These are phyloP conservation scores for Morinoia aosen DNA, from an alignment of 2,888 invertebrate species.

Conservation along the genomic window DNA sequence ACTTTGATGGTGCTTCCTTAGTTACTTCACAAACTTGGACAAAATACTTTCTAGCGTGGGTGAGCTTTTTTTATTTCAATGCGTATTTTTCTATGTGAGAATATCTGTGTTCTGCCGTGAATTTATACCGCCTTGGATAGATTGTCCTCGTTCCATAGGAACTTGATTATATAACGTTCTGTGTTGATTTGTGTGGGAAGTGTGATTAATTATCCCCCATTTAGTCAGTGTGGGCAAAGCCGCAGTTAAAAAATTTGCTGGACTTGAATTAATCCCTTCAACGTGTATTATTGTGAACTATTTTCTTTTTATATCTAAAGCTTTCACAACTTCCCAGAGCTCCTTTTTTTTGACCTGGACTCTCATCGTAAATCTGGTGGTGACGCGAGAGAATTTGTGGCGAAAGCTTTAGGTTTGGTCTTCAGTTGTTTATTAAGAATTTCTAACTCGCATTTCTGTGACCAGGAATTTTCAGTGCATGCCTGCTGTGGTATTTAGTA, in stretches of 20 bases:
- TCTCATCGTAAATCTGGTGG: too few species aligned
- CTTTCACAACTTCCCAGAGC: neutral
- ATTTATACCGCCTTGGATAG: neutral
- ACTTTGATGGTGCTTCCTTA: neutral
- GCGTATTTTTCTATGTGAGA: neutral
- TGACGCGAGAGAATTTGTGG: too few species aligned
- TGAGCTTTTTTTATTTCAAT: neutral
- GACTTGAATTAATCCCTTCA: neutral
- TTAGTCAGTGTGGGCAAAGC: neutral
- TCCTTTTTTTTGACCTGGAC: too few species aligned
- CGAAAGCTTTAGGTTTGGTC: too few species aligned
- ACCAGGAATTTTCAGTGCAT: too few species aligned
- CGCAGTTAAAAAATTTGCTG: neutral
- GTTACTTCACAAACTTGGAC: neutral
- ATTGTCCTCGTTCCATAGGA: neutral
- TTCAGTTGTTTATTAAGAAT: too few species aligned
- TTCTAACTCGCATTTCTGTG: too few species aligned
- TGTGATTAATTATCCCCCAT: neutral
- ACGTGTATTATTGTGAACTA: neutral
- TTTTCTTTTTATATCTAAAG: neutral
- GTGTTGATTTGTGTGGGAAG: neutral
- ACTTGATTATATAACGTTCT: neutral
- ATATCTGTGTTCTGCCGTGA: neutral
- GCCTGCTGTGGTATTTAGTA: too few species aligned
- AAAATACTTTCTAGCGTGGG: neutral